These are phyloP conservation scores for Drosophila chauvacae DNA, from an alignment of 1,140 invertebrate genomes.

Conservation along the genomic window DNA sequence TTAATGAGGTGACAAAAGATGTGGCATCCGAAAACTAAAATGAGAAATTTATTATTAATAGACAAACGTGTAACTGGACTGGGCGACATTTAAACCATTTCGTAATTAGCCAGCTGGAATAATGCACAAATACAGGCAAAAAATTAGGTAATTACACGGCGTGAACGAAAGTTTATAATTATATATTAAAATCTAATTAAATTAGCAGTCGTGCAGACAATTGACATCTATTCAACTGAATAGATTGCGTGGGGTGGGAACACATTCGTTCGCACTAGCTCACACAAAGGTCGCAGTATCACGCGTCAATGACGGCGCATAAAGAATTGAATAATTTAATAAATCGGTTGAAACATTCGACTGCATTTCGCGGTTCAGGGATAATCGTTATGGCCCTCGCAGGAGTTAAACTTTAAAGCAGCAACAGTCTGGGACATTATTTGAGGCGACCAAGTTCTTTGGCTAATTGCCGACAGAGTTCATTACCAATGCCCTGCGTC, in stretches of 20 bases:
- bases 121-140: constrained; percentile 18
- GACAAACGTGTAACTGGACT: constrained; percentile 32
- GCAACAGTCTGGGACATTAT: neutral
- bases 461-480: constrained; percentile 54
- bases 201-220: constrained; percentile 66
- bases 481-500: constrained; percentile 59
- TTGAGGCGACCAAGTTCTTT: constrained; percentile 20
- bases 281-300: constrained; percentile 19
- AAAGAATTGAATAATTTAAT: constrained; percentile 69
- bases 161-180: constrained; percentile 53
- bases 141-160: constrained; percentile 43
- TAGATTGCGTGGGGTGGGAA: neutral
- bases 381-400: neutral
- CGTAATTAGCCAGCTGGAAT: constrained; percentile 60
- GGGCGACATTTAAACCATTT: constrained; percentile 47
- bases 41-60: constrained; percentile 72
- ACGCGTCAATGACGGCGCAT: constrained; percentile 58
- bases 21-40: constrained; percentile 31
- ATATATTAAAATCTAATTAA: constrained; percentile 82
- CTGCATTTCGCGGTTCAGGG: constrained; percentile 31
- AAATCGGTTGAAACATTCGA: constrained; percentile 32
- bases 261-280: neutral
- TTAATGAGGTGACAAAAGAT: constrained; percentile 52
- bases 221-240: constrained; percentile 54
- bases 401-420: neutral